Evolutionary conservation across 2,113 vertebrate species (phyloP).

Genomic region (Jacana jacana): DNA sequence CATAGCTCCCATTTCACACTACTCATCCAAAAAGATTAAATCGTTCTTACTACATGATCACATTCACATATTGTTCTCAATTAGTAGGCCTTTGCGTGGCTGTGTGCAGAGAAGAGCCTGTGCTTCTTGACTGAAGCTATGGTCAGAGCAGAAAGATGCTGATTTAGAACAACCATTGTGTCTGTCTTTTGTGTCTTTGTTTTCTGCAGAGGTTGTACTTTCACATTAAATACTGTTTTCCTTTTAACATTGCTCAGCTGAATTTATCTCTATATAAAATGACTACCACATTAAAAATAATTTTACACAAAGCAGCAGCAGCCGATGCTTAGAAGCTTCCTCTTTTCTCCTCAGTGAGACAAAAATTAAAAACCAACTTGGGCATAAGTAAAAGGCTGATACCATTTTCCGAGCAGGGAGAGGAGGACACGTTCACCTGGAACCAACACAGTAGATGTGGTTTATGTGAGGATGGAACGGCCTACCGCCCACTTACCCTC

Average conservation of each 20-base stretch:
- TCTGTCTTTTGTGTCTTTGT: not conserved
- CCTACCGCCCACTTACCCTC: fast-evolving
- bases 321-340: not conserved
- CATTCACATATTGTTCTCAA: not conserved
- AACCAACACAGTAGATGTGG: fast-evolving
- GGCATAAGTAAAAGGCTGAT: not conserved
- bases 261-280: not conserved
- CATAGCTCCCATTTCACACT: not conserved
- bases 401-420: not conserved
- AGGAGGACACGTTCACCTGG: not conserved
- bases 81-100: not conserved
- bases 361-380: not conserved
- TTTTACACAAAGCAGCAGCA: not conserved
- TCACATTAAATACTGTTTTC: not conserved
- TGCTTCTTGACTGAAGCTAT: not conserved
- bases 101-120: not conserved
- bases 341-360: not conserved
- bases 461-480: not conserved
- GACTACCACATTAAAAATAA: not conserved
- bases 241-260: not conserved
- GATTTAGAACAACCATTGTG: not conserved
- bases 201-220: not conserved
- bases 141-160: not conserved
- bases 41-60: not conserved
- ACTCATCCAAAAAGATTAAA: not conserved